These are phyloP conservation scores for Neolamprologus fasciatus DNA, from an alignment of 2,113 vertebrate genomes.

Conservation along the genomic window DNA sequence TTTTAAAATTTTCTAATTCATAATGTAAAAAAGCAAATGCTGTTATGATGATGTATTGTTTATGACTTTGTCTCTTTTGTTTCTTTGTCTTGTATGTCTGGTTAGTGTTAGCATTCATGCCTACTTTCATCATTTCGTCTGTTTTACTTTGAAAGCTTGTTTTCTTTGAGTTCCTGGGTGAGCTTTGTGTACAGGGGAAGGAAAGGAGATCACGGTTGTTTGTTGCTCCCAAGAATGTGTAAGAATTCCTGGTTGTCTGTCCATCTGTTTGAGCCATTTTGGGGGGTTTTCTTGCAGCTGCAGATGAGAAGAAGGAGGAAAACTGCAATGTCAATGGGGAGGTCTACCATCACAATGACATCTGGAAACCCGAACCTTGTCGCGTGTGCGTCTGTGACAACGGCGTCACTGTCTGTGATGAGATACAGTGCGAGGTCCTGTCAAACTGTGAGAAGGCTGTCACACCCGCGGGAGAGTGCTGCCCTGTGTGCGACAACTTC, in stretches of 20 bases:
- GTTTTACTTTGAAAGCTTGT: not conserved
- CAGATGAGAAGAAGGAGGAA: slow-evolving; percentile 30
- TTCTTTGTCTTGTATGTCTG: not conserved
- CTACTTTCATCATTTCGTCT: not conserved
- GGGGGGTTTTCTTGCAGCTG: not conserved
- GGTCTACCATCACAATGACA: slow-evolving; percentile 78
- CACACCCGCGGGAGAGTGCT: slow-evolving; percentile 84
- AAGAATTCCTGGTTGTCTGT: not conserved
- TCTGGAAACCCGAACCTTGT: slow-evolving; percentile 85
- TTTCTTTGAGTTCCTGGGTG: not conserved
- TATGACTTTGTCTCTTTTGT: not conserved
- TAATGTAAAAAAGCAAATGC: not conserved
- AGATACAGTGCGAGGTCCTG: slow-evolving; percentile 77
- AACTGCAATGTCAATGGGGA: slow-evolving; percentile 79
- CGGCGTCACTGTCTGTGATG: slow-evolving; percentile 84
- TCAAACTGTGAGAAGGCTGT: slow-evolving; percentile 77
- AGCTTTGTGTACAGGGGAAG: not conserved
- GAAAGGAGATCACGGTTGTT: not conserved
- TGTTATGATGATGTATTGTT: not conserved
- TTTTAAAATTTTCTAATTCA: not conserved
- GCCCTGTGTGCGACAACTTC: slow-evolving; percentile 76
- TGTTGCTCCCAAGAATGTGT: not conserved
- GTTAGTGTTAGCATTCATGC: not conserved
- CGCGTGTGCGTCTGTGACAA: slow-evolving; percentile 89
- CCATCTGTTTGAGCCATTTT: not conserved